Conservation (phyloP, 2,113 vertebrate genomes). For the Vanacampus margaritifer region DNA sequence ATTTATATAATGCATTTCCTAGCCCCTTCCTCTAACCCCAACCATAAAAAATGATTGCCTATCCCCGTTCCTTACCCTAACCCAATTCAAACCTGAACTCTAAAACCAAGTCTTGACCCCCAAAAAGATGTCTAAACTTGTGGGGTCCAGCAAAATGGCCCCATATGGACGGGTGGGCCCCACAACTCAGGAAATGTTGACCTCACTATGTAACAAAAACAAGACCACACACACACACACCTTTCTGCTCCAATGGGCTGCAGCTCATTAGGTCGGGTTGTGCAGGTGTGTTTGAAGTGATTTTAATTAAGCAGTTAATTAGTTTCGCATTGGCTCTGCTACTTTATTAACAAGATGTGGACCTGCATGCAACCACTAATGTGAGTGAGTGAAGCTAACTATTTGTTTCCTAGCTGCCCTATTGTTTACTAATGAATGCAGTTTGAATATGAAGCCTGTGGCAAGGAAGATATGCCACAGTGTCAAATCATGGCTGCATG, state of each 20-base stretch:
- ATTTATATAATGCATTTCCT: too few species aligned
- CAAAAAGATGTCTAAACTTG: too few species aligned
- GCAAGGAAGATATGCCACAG: background rate
- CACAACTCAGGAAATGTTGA: too few species aligned
- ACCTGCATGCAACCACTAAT: background rate
- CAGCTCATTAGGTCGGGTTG: background rate
- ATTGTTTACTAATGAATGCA: background rate
- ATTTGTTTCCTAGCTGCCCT: background rate
- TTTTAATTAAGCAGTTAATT: background rate
- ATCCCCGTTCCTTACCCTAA: too few species aligned
- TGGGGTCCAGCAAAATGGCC: too few species aligned
- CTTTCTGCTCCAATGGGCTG: background rate
- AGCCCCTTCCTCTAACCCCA: too few species aligned
- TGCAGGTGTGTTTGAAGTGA: background rate
- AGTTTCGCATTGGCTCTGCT: background rate
- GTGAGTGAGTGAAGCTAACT: background rate
- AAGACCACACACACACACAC: background rate
- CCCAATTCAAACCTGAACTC: too few species aligned
- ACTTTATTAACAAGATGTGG: background rate
- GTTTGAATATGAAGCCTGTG: constrained; percentile 3
- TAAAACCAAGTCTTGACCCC: too few species aligned
- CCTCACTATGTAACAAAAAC: too few species aligned
- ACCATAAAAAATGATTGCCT: too few species aligned
- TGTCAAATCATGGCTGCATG: background rate
- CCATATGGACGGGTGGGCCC: too few species aligned